Evolutionary conservation across 1,140 invertebrate species (phyloP).

Genomic region (Cotesia chilonis): DNA sequence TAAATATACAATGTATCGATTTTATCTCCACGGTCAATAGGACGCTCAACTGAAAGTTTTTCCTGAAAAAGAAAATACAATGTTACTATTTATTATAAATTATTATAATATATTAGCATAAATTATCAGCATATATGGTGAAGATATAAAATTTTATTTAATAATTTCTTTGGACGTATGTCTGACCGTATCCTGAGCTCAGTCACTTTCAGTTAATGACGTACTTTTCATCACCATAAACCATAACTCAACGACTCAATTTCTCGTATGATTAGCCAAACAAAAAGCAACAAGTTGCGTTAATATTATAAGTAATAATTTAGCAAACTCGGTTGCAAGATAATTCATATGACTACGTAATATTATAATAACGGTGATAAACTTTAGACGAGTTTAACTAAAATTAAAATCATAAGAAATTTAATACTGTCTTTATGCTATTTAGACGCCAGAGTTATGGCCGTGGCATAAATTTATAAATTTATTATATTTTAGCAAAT

Average conservation of each 20-base stretch:
- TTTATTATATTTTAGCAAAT: not conserved
- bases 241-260: too few species aligned
- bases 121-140: too few species aligned
- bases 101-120: not conserved
- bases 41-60: not conserved
- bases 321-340: not conserved
- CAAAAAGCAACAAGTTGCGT: too few species aligned
- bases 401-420: too few species aligned
- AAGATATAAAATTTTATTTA: too few species aligned
- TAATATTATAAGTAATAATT: not conserved
- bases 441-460: not conserved
- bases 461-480: not conserved
- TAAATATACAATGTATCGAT: not conserved
- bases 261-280: too few species aligned
- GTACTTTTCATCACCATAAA: too few species aligned
- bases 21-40: not conserved
- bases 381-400: not conserved
- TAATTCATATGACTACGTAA: slow-evolving; percentile 16
- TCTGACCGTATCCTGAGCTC: too few species aligned
- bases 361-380: slow-evolving; percentile 5
- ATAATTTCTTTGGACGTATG: too few species aligned
- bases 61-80: not conserved
- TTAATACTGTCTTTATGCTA: too few species aligned
- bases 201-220: too few species aligned
- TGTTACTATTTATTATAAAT: too few species aligned